A percentile compares a stretch with the other conserved stretches of the same genome.
Evolutionary conservation across 64 coral and sea anemone genomes (phyloP).

Genomic region (Catalaphyllia jardinei): DNA sequence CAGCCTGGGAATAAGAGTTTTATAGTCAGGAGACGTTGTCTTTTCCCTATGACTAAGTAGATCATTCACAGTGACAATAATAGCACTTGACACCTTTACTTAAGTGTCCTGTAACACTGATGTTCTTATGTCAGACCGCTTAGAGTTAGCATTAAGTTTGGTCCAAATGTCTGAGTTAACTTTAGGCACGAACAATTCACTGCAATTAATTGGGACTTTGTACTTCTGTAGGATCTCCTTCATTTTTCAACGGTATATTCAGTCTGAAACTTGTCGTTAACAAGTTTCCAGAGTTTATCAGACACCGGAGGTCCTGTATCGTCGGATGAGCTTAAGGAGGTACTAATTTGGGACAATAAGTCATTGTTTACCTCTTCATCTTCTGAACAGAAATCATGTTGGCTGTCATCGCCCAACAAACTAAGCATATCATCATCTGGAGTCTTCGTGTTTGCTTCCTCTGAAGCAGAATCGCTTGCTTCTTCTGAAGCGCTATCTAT

Average conservation of each 20-base stretch:
- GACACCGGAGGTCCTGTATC: conserved; percentile 29
- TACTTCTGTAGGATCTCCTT: conserved; percentile 20
- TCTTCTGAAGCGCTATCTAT: conserved; percentile 22
- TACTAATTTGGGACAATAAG: conserved; percentile 37
- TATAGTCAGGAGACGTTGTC: conserved; percentile 31
- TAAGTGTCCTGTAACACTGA: conserved; percentile 36
- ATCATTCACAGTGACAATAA: conserved; percentile 29
- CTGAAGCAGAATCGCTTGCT: conserved; percentile 24
- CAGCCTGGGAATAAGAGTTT: conserved; percentile 32
- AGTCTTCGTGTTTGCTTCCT: conserved; percentile 8
- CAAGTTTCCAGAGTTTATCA: conserved; percentile 47
- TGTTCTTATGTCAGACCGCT: conserved; percentile 32
- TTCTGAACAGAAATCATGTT: background rate
- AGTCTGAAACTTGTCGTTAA: conserved; percentile 40
- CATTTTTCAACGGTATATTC: conserved; percentile 27
- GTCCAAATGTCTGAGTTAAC: conserved; percentile 30
- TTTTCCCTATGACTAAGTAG: conserved; percentile 29
- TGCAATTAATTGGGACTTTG: conserved; percentile 28
- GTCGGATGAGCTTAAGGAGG: conserved; percentile 34
- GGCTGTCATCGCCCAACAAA: conserved; percentile 42
- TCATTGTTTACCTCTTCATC: conserved; percentile 48
- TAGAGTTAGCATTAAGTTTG: conserved; percentile 16
- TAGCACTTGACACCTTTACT: conserved; percentile 30
- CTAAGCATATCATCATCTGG: conserved; percentile 27
- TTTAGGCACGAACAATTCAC: conserved; percentile 28